Conservation (phyloP, 2,113 vertebrate species). For the Vulpes ferrilata region DNA sequence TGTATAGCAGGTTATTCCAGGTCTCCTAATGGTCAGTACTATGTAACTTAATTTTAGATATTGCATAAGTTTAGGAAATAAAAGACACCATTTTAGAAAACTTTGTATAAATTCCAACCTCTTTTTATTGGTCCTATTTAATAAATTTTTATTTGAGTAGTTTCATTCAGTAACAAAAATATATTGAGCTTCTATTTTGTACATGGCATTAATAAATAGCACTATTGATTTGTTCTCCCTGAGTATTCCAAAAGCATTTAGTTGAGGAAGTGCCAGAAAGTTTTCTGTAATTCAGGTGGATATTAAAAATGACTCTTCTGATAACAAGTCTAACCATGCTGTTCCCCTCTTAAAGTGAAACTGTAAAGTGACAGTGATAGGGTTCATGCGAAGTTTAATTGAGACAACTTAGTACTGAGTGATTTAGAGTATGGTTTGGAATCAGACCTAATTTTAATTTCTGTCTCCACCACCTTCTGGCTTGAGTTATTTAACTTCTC, state of each 20-base stretch:
- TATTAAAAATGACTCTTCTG: conserved; percentile 23
- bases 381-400: neutral
- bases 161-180: neutral
- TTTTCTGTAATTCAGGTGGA: neutral
- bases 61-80: neutral
- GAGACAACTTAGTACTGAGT: neutral
- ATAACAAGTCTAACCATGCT: neutral
- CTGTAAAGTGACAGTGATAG: neutral
- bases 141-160: neutral
- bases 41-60: conserved; percentile 4
- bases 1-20: neutral
- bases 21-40: neutral
- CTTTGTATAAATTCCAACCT: neutral
- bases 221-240: neutral
- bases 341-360: neutral
- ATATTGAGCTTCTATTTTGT: neutral
- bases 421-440: neutral
- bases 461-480: neutral
- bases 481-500: neutral
- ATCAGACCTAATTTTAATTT: conserved; percentile 7
- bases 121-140: neutral
- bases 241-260: neutral
- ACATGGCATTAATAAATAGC: neutral
- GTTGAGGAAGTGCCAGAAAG: neutral
- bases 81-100: neutral